Evolutionary conservation across 23 tunicate species (phyloP).

Genomic region (Halocynthia aurantium): DNA sequence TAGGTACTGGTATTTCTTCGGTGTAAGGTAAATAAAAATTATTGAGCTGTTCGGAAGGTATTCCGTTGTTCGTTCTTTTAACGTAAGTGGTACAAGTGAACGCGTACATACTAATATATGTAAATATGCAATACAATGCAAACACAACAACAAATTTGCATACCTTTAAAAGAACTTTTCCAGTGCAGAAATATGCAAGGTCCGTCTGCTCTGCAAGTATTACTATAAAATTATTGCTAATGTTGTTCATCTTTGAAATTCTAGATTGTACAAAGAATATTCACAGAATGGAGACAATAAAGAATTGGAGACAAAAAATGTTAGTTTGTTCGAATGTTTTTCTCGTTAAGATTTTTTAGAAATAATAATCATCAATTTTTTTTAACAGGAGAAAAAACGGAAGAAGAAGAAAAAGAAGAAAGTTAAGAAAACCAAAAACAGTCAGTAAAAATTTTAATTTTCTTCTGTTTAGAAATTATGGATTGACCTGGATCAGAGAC

Average conservation of each 20-base stretch:
- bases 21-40: slow-evolving; percentile 56
- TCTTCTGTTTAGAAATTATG: too few relatives aligned
- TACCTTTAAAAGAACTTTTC: too few relatives aligned
- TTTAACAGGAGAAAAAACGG: not conserved
- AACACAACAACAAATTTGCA: too few relatives aligned
- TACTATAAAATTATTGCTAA: too few relatives aligned
- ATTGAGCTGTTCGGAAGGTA: not conserved
- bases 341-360: not conserved
- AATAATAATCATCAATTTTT: not conserved
- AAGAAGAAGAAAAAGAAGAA: slow-evolving; percentile 17
- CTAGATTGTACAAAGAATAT: slow-evolving; percentile 1
- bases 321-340: not conserved
- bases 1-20: slow-evolving; percentile 88
- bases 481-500: too few relatives aligned
- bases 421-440: slow-evolving; percentile 9
- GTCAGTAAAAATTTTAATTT: not conserved
- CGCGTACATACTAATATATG: too few relatives aligned
- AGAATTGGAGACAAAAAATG: slow-evolving; percentile 2
- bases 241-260: too few relatives aligned
- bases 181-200: not conserved
- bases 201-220: too few relatives aligned
- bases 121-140: too few relatives aligned
- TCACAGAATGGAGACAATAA: slow-evolving; percentile 11
- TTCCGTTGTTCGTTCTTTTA: too few relatives aligned
- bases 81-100: too few relatives aligned